These are phyloP conservation scores for Lasioglossum albipes DNA, from an alignment of 1,140 invertebrate species.

Conservation along the genomic window DNA sequence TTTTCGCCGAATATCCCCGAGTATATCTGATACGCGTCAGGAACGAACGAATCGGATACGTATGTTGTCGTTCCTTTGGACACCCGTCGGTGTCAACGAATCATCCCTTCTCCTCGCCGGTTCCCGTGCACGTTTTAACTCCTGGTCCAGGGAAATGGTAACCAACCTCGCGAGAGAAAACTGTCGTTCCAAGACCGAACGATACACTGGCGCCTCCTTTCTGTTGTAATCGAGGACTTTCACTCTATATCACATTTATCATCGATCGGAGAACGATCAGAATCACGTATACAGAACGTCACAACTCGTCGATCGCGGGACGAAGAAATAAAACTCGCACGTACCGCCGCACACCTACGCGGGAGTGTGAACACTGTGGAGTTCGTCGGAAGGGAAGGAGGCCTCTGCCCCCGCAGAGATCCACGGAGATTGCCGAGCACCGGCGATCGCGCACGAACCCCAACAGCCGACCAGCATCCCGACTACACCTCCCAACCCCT, in stretches of 20 bases:
- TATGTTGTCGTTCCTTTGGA: not conserved
- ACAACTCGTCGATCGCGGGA: slow-evolving; percentile 10
- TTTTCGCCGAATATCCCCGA: too few species aligned
- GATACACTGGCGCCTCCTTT: too few species aligned
- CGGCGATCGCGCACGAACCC: slow-evolving; percentile 56
- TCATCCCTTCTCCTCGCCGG: slow-evolving; percentile 10
- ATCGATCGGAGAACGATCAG: not conserved
- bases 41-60: too few species aligned
- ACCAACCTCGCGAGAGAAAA: too few species aligned
- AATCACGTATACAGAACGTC: slow-evolving; percentile 25
- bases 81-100: not conserved
- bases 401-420: slow-evolving; percentile 75
- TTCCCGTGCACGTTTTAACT: not conserved
- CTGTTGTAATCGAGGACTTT: not conserved
- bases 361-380: slow-evolving; percentile 63
- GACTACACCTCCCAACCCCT: slow-evolving; percentile 41
- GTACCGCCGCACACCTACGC: slow-evolving; percentile 59
- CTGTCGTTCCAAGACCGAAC: too few species aligned
- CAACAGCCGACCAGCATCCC: slow-evolving; percentile 16
- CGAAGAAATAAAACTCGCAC: slow-evolving; percentile 30
- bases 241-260: not conserved
- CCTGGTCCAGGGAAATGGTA: not conserved
- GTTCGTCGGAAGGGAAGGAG: slow-evolving; percentile 62
- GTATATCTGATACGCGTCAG: too few species aligned
- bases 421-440: slow-evolving; percentile 68